Evolutionary conservation across 2,888 invertebrate species (phyloP), one percentile per base, ranked within the genome.

Genomic region (Syrista parreyssii): DNA sequence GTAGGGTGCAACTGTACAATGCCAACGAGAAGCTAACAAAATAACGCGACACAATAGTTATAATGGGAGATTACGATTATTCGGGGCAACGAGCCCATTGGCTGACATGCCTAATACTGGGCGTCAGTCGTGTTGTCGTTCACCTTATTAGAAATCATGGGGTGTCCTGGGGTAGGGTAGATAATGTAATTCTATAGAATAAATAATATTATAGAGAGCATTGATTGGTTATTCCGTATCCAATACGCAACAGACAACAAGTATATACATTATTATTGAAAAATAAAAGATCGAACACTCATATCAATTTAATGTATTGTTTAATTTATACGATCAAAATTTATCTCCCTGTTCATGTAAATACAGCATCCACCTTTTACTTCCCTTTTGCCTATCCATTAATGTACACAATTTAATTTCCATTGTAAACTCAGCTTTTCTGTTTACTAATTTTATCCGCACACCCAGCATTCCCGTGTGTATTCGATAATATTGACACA

Each of bases 1-100:
- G 34, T 76, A 74, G 82, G 80, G 81, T 82, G 85, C 81, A 79
- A 75, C 69, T 75, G 74, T 33, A 78, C 75, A 77, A 80, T 76
- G 78, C 69, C 74, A 68, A 6, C 69, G 81, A 80, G 81, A 81
- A 79, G 80, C 83, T 85, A 83, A 85, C 84, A 84, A 84, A 84
- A 79, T 85, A 84, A 84, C 81, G 82, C 75, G 79, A 73, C 81
- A 85, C 84, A 85, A 85, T 85, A 79, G 74, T 74, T 74, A 36
- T 36, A 74, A 74, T 33, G 74, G 55, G 74, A 36, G 35, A 74
- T 74, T 74, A 11, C 30, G 33, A 23, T 74, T 74, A 74, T 75
- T 77, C 79, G 78, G 76, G 68, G 79, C 75, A 81, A 77, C 76
- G 76, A 68, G 75, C 75, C 76, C 55, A 55, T 55, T 55, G 55